Evolutionary conservation across 2,888 invertebrate species (phyloP).

Genomic region (Disparrhopalites patrizii): DNA sequence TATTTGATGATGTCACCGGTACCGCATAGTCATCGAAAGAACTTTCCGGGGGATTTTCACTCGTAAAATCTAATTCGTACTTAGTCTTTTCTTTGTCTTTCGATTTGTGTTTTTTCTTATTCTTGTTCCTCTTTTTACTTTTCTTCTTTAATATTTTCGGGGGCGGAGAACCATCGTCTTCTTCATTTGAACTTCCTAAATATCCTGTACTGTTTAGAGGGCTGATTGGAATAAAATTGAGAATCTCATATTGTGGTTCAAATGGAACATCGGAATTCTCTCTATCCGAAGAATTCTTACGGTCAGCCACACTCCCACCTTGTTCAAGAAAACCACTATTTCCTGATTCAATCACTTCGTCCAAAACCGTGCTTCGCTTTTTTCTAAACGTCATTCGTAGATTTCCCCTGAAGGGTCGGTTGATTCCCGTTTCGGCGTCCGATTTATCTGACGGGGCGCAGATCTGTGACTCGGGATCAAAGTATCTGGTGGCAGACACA

Average conservation of each 20-base stretch:
- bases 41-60: background rate
- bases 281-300: conserved; percentile 34
- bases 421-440: background rate
- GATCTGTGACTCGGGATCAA: background rate
- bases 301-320: conserved; percentile 2
- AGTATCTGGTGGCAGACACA: conserved; percentile 6
- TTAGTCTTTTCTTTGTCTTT: conserved; percentile 51
- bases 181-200: conserved; percentile 26
- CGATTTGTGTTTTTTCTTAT: conserved; percentile 39
- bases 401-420: conserved; percentile 22
- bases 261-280: conserved; percentile 23
- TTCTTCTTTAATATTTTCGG: conserved; percentile 32
- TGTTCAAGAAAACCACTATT: conserved; percentile 27
- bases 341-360: conserved; percentile 78
- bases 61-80: conserved; percentile 9
- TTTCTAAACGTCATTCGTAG: conserved; percentile 67
- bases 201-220: conserved; percentile 19
- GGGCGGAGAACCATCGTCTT: conserved; percentile 10
- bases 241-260: conserved; percentile 45
- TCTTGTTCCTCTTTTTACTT: conserved; percentile 43
- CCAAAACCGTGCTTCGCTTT: conserved; percentile 79
- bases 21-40: background rate
- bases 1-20: conserved; percentile 1
- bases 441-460: background rate
- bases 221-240: conserved; percentile 35